A percentile compares a stretch with the other conserved stretches of the same genome.
These are phyloP conservation scores for Phylloscopus trochiloides DNA, from an alignment of 2,113 vertebrate genomes.

Conservation along the genomic window DNA sequence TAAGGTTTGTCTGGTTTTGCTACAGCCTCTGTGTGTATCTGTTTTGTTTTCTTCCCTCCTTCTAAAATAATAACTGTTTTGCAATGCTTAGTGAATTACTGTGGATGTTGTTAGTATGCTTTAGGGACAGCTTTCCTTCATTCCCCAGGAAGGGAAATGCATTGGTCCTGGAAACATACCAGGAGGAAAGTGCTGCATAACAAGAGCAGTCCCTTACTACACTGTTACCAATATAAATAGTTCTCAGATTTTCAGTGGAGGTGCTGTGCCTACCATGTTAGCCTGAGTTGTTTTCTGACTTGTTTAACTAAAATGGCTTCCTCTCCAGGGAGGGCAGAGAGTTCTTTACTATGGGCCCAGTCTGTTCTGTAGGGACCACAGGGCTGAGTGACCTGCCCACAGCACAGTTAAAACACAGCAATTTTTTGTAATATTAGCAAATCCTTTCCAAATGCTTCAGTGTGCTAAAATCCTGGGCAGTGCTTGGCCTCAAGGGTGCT, in stretches of 20 bases:
- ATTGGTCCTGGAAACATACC: slow-evolving; percentile 23
- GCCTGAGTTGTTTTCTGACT: slow-evolving; percentile 1
- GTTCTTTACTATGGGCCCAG: background rate
- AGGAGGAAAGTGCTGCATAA: slow-evolving; percentile 38
- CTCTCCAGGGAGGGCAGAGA: background rate
- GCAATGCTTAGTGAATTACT: background rate
- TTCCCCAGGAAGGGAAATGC: background rate
- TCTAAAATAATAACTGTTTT: slow-evolving; percentile 9
- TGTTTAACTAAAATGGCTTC: slow-evolving; percentile 34
- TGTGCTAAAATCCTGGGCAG: background rate
- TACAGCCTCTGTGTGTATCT: background rate
- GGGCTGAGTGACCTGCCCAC: background rate
- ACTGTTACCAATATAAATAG: slow-evolving; percentile 23
- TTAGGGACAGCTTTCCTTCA: slow-evolving; percentile 38
- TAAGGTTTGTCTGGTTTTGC: slow-evolving; percentile 23
- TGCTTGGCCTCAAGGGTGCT: background rate
- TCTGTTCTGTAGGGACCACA: background rate
- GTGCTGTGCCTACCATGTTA: slow-evolving; percentile 35
- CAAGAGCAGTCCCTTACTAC: slow-evolving; percentile 38
- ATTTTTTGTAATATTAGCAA: background rate
- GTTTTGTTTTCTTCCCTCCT: background rate
- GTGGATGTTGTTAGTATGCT: background rate
- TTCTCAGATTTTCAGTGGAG: slow-evolving; percentile 38
- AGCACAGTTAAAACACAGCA: background rate
- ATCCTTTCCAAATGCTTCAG: background rate